Base-by-base conservation (phyloP, 2,888 invertebrate genomes). In the Apotomis capreana region DNA sequence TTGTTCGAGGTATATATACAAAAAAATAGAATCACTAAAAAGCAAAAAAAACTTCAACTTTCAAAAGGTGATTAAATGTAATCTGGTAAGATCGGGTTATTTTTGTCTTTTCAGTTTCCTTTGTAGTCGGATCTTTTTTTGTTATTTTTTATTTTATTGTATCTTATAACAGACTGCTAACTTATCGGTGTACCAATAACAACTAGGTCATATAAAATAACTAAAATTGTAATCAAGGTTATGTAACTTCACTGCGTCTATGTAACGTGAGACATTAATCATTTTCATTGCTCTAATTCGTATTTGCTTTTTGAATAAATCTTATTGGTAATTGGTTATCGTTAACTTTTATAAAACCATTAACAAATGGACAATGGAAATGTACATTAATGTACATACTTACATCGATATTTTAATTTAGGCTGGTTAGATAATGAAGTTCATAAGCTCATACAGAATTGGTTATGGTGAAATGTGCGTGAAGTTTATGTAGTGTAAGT, bases 181-280 rank as follows among this genome's bases (percentile, higher is more conserved):
- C 5, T 10, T 9, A 9, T 9, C 49, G 3, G 9, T 49, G 2
- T 55, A 55, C 8, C 10, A 55, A 40, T 4, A 4, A 26, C 10
- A 1, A 57, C 9, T 55, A 15, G 69, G 57, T 63, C 62, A 69
- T 46, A 57, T 12, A 46, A 26, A 70, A 13, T 54, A 46, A 13
- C 36, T 13, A 12, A 68, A 59, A 68, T 44, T n/a, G 61, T 12
- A 68, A 60, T 62, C n/a, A 61, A 54, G 15, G 54, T 70, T 70
- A 65, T 70, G 70, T 60, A 54, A 70, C 8, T 59, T 60, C 10
- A 64, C 58, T n/a, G 57, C 5, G 52, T 4, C 61, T 36, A 46
- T 44, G 44, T 40, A 57, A 69, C 40, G 40, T 52, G 58, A 63
- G 9, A 63, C 55, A 63, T 58, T 58, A 51, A 63, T 57, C 62